Conservation (phyloP, 2,797 vertebrate genomes). For the Margarornis squamiger region DNA sequence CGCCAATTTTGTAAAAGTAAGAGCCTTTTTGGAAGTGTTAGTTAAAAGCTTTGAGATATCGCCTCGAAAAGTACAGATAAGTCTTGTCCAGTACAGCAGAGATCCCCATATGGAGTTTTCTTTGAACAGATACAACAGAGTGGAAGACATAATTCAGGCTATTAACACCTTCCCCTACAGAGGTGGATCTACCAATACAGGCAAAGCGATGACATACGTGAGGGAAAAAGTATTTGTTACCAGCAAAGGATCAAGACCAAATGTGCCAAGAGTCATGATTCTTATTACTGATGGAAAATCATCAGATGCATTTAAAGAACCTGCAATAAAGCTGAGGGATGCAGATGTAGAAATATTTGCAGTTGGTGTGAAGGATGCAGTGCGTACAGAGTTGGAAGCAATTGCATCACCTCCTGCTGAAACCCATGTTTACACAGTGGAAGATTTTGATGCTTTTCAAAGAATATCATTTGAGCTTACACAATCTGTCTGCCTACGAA, state of each 20-base stretch:
- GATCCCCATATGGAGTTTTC: constrained; percentile 94
- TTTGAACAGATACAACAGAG: constrained; percentile 87
- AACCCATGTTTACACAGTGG: constrained; percentile 95
- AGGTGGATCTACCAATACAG: constrained; percentile 97
- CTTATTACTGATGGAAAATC: constrained; percentile 98
- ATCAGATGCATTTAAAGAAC: constrained; percentile 92
- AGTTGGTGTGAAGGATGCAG: constrained; percentile 96
- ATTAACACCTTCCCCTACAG: constrained; percentile 94
- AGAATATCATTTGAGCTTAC: constrained; percentile 96
- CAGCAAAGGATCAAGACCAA: constrained; percentile 84
- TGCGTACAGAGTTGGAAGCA: constrained; percentile 90
- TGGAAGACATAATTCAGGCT: constrained; percentile 86
- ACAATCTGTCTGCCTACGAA: constrained; percentile 94
- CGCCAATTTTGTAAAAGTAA: constrained; percentile 95
- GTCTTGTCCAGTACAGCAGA: constrained; percentile 96
- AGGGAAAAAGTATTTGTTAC: constrained; percentile 89
- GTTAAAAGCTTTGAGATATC: constrained; percentile 95
- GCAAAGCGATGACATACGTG: constrained; percentile 94
- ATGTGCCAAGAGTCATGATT: constrained; percentile 92
- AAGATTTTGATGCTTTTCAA: constrained; percentile 97
- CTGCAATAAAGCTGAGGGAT: constrained; percentile 86
- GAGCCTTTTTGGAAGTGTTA: constrained; percentile 93
- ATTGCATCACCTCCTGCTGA: constrained; percentile 90
- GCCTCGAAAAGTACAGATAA: constrained; percentile 90
- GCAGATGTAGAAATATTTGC: constrained; percentile 95